Percentiles rank a stretch among this genome's conserved stretches.
Evolutionary conservation across 2,113 vertebrate species (phyloP).

Genomic region (Phocoena sinus): DNA sequence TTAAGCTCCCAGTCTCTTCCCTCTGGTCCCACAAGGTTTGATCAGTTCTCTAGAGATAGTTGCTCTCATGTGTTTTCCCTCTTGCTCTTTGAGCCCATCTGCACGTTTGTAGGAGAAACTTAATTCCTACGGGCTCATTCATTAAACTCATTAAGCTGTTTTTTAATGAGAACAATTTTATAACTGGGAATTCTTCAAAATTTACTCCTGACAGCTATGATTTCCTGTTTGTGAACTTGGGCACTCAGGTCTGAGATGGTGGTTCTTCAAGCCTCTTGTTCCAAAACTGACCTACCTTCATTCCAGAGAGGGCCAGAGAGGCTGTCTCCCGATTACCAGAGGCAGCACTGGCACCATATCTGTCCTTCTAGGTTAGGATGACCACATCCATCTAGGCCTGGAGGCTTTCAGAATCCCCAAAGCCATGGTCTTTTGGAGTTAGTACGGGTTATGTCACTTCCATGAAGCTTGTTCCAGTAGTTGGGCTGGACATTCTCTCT

Average conservation of each 20-base stretch:
- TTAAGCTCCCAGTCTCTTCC: not conserved
- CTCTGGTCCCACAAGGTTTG: not conserved
- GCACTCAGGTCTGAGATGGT: not conserved
- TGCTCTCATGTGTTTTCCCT: slow-evolving; percentile 46
- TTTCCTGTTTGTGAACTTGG: slow-evolving; percentile 10
- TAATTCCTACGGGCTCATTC: slow-evolving; percentile 53
- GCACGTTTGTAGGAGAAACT: slow-evolving; percentile 57
- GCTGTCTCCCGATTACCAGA: not conserved
- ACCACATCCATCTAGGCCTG: not conserved
- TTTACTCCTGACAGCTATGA: slow-evolving; percentile 29
- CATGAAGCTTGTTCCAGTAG: not conserved
- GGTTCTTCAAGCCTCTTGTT: not conserved
- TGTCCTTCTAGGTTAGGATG: not conserved
- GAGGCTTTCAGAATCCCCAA: not conserved
- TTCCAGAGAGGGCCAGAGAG: not conserved
- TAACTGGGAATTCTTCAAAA: slow-evolving; percentile 30
- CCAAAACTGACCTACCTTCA: not conserved
- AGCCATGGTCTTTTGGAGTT: not conserved
- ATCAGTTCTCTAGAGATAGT: not conserved
- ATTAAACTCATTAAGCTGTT: slow-evolving; percentile 63
- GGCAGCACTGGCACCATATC: not conserved
- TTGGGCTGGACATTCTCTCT: not conserved
- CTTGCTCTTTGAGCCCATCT: slow-evolving; percentile 61
- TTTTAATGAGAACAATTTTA: slow-evolving; percentile 56
- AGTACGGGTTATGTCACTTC: not conserved